Percentiles rank a stretch among this genome's conserved stretches.
Conservation (phyloP, 2,113 vertebrate genomes). For the Calonectris borealis region DNA sequence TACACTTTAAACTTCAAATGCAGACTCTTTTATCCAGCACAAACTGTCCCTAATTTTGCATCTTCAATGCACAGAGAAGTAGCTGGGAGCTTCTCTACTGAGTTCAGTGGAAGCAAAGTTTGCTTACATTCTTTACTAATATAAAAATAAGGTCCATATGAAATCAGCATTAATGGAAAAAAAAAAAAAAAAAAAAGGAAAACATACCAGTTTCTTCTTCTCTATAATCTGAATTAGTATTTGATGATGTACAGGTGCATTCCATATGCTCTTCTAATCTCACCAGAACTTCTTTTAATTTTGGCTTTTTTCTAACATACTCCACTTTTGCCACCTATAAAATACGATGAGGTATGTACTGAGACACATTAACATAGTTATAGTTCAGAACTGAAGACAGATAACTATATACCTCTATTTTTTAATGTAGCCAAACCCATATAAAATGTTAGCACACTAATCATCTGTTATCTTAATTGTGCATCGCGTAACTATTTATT, state of each 20-base stretch:
- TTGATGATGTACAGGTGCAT: constrained; percentile 86
- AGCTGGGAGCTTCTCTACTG: background rate
- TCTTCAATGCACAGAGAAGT: background rate
- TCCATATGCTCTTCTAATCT: constrained; percentile 97
- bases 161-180: constrained; percentile 47
- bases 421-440: constrained; percentile 41
- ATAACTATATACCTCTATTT: constrained; percentile 3
- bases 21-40: background rate
- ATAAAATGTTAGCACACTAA: constrained; percentile 26
- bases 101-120: background rate
- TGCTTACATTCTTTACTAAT: constrained; percentile 11
- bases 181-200: background rate
- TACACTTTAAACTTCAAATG: background rate
- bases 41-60: constrained; percentile 1
- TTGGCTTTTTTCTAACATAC: constrained; percentile 92
- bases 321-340: constrained; percentile 97
- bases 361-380: constrained; percentile 37
- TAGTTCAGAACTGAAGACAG: constrained; percentile 41
- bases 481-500: constrained; percentile 33
- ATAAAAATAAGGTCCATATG: constrained; percentile 16
- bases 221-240: constrained; percentile 85
- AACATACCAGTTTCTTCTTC: constrained; percentile 91
- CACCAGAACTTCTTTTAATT: constrained; percentile 97
- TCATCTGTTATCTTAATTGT: constrained; percentile 57
- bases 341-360: constrained; percentile 33